A percentile compares a stretch with the other conserved stretches of the same genome.
Conservation (phyloP, 2,888 invertebrate species). For the Rhagium mordax region DNA sequence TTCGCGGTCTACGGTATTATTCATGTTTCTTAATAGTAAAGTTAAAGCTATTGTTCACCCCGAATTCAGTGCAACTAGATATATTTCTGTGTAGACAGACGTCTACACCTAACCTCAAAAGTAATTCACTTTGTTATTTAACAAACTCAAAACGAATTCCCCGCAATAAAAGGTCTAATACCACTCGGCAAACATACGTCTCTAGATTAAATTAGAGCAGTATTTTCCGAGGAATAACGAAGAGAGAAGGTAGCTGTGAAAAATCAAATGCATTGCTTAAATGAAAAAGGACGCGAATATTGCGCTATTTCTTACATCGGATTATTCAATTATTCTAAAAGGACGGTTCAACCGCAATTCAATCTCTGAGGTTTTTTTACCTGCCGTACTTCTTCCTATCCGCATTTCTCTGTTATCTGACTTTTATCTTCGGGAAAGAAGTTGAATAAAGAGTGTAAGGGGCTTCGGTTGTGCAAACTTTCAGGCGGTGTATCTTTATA, state of each 20-base stretch:
- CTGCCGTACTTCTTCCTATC: constrained; percentile 54
- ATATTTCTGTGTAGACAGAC: no score
- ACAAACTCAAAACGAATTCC: no score
- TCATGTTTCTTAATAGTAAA: no score
- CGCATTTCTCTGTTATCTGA: constrained; percentile 38
- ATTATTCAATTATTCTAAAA: constrained; percentile 67
- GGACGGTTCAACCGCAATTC: constrained; percentile 63
- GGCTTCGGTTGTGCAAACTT: constrained; percentile 48
- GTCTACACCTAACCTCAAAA: no score
- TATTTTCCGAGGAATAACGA: not conserved
- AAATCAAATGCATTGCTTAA: not conserved
- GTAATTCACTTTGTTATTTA: no score
- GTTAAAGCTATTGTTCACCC: no score
- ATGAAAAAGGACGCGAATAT: constrained; percentile 34
- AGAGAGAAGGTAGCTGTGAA: not conserved
- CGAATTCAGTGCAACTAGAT: no score
- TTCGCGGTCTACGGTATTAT: no score
- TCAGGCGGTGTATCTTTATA: constrained; percentile 53
- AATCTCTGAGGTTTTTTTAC: constrained; percentile 59
- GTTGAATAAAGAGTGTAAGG: constrained; percentile 44
- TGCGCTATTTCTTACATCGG: constrained; percentile 48
- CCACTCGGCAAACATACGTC: not conserved
- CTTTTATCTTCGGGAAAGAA: constrained; percentile 47
- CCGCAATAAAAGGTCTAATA: not conserved
- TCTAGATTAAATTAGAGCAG: not conserved